Base-by-base conservation (phyloP, 2,113 vertebrate genomes). In the Urocolius indicus region DNA sequence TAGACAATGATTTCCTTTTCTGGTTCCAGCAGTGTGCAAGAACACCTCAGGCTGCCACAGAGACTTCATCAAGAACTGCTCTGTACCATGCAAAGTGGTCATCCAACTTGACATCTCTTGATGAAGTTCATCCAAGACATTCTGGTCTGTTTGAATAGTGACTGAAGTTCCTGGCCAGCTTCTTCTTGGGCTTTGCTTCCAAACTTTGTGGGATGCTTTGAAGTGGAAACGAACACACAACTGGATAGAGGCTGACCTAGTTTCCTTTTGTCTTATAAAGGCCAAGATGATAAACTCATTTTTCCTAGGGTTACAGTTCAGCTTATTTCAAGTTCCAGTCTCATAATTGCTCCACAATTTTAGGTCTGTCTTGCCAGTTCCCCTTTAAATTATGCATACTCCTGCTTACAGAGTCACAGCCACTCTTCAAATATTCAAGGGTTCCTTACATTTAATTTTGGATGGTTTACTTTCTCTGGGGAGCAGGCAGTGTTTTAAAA, bases 351-450 rank as follows among this genome's bases (percentile, higher is more conserved):
- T 87, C 80, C 32, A 84, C 62, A 92, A 88, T 89, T 84, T 95
- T 91, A 91, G 76, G 24, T 79, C 72, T 91, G 43, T 84, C 65
- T 93, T 94, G 84, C 57, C 67, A 93, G 51, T 90, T 66, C 23
- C 52, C 10, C 58, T 93, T 94, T 96, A 89, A 96, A 93, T 95
- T 89, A 96, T 89, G 65, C 81, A 94, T 92, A 65, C 34, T 86
- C 38, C 59, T 84, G 51, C 86, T 96, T 89, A 95, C 67, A 92
- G 30, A 92, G 58, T 78, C 62, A 82, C 68, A 69, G 54, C 54
- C 83, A 68, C 83, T 87, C 76, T 92, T 94, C 88, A 92, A 90
- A 94, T 94, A 96, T 96, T 92, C 91, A 94, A 82, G 62, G 38
- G 59, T 92, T 91, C 89, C 81, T 95, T 75, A 79, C 66, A 84